A percentile compares a stretch with the other conserved stretches of the same genome.
phyloP scores from a whole-genome alignment of 2,113 vertebrate genomes.

The Oenanthe oenanthe region DNA sequence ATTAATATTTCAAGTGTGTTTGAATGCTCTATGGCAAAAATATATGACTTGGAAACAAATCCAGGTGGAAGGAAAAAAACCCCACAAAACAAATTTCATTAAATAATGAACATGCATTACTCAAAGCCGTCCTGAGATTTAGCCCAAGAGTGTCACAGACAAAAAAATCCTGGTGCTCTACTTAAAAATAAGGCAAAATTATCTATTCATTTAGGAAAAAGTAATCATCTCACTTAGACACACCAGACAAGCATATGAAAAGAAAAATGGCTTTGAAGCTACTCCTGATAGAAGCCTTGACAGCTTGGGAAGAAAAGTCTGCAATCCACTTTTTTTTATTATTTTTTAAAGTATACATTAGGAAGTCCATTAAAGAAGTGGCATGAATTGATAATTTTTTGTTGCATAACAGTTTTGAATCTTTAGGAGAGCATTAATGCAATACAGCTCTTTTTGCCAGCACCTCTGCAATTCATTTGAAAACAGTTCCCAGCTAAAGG shows the following conservation, averaged over 20 bases:
- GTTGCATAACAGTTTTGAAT: constrained; percentile 51
- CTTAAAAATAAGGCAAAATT: constrained; percentile 30
- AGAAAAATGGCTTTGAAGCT: constrained; percentile 67
- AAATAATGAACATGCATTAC: background rate
- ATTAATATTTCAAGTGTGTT: constrained; percentile 42
- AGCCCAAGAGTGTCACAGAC: constrained; percentile 15
- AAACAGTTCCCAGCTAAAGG: background rate
- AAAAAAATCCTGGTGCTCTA: background rate
- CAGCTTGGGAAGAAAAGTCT: background rate
- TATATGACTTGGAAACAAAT: background rate
- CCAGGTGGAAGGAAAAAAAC: background rate
- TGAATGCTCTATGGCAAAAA: background rate
- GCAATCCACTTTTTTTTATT: background rate
- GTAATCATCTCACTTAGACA: constrained; percentile 54
- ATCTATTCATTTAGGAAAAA: constrained; percentile 56
- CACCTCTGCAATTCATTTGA: background rate
- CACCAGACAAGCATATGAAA: constrained; percentile 66
- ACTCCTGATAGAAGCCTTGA: constrained; percentile 34
- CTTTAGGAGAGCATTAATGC: constrained; percentile 14
- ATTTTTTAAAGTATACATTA: background rate
- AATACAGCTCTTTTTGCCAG: background rate
- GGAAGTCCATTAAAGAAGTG: constrained; percentile 26
- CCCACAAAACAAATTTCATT: constrained; percentile 4
- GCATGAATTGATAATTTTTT: constrained; percentile 24
- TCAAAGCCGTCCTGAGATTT: background rate